Evolutionary conservation across 2,113 vertebrate species (phyloP).

Genomic region (Speoplatyrhinus poulsoni): DNA sequence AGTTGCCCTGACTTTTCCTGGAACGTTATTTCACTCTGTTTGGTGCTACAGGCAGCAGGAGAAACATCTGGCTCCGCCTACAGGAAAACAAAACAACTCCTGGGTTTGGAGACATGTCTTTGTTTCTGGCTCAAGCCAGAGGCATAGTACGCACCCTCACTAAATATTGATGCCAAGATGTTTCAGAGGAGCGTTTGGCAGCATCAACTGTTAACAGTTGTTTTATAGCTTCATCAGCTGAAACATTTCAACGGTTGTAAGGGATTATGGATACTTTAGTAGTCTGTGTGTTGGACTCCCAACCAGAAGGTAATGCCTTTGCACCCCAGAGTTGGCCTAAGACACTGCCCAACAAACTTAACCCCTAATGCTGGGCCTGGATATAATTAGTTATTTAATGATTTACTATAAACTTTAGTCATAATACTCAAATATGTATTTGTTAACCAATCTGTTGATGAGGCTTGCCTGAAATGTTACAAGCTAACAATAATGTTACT

Average conservation of each 20-base stretch:
- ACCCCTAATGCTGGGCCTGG: no score
- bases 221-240: conserved; percentile 42
- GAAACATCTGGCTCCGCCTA: conserved; percentile 33
- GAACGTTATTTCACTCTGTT: conserved; percentile 25
- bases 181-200: conserved; percentile 51
- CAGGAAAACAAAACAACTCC: conserved; percentile 57
- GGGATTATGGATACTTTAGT: conserved; percentile 9
- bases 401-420: no score
- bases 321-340: no score
- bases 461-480: no score
- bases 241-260: conserved; percentile 9
- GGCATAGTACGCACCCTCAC: conserved; percentile 37
- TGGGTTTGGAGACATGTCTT: conserved; percentile 53
- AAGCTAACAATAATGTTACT: no score
- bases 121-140: conserved; percentile 48
- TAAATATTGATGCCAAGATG: conserved; percentile 45
- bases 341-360: no score
- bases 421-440: no score
- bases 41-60: conserved; percentile 38
- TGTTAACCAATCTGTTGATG: no score
- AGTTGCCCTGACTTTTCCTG: conserved; percentile 5
- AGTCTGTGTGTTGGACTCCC: no score
- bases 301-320: no score
- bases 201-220: conserved; percentile 16
- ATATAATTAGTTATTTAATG: no score